Evolutionary conservation across 2,797 vertebrate genomes (phyloP).

Genomic region (Sebastolobus altivelis): DNA sequence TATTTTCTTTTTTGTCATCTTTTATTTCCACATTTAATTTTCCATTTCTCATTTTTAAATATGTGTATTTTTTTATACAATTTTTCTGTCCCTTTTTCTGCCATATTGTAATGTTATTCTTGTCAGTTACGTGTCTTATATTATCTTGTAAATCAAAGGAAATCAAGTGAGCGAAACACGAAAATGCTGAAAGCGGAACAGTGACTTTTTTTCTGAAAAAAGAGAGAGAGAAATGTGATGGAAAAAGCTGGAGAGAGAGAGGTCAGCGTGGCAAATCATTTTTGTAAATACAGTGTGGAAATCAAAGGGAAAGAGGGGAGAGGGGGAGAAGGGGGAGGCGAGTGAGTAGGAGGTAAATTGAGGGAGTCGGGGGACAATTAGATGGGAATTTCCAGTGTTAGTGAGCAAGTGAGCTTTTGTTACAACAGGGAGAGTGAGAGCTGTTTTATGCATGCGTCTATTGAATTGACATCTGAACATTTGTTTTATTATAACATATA

Average conservation of each 20-base stretch:
- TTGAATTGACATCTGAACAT: not conserved
- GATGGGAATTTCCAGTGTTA: slow-evolving; percentile 76
- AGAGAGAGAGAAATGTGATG: slow-evolving; percentile 62
- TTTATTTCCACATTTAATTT: not conserved
- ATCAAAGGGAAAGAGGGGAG: slow-evolving; percentile 76
- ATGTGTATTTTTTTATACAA: not conserved
- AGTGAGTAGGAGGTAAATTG: slow-evolving; percentile 75
- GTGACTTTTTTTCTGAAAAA: slow-evolving; percentile 10
- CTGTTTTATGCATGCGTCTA: not conserved
- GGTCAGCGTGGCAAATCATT: slow-evolving; percentile 72
- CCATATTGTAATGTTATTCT: not conserved
- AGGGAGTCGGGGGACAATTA: slow-evolving; percentile 73
- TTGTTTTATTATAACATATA: not conserved
- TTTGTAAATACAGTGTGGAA: slow-evolving; percentile 78
- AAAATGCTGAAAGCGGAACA: slow-evolving; percentile 5
- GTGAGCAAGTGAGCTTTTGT: slow-evolving; percentile 65
- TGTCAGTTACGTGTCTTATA: not conserved
- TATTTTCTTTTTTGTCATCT: not conserved
- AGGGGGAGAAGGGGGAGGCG: slow-evolving; percentile 56
- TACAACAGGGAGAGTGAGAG: slow-evolving; percentile 49
- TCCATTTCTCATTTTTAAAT: not conserved
- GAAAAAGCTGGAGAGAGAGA: slow-evolving; percentile 45
- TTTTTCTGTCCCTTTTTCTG: not conserved
- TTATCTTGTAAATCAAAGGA: not conserved
- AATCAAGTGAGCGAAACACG: not conserved